These are phyloP conservation scores for Xenopus petersii DNA, from an alignment of 2,797 vertebrate species.

Conservation along the genomic window DNA sequence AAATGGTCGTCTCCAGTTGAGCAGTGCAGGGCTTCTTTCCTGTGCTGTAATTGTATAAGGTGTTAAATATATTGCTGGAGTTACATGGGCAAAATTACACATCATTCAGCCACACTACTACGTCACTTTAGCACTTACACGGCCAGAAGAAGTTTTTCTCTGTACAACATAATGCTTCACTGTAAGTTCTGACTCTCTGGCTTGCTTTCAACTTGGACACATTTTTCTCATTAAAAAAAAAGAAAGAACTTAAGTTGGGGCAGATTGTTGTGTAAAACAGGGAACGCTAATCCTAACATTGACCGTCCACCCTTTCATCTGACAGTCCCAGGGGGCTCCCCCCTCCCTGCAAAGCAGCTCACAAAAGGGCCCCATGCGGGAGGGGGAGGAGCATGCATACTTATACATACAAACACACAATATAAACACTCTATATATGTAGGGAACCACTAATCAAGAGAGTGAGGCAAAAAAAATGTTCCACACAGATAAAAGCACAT, in stretches of 20 bases:
- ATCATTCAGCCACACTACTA: not conserved
- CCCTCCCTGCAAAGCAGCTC: constrained; percentile 41
- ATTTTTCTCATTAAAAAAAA: constrained; percentile 46
- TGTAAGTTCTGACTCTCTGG: constrained; percentile 45
- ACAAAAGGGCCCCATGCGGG: constrained; percentile 38
- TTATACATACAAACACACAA: constrained; percentile 18
- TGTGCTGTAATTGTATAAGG: constrained; percentile 10
- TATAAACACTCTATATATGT: constrained; percentile 8
- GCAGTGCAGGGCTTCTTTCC: not conserved
- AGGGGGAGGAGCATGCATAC: constrained; percentile 37
- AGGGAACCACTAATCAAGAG: not conserved
- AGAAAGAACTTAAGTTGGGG: constrained; percentile 35
- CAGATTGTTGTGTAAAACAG: constrained; percentile 47
- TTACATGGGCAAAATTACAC: constrained; percentile 7
- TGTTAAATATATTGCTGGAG: constrained; percentile 18
- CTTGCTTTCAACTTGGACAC: constrained; percentile 42
- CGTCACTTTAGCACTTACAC: not conserved
- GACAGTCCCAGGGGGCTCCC: constrained; percentile 34
- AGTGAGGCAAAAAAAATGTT: not conserved
- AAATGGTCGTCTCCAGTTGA: no score
- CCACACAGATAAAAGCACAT: not conserved
- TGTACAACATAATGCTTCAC: constrained; percentile 41
- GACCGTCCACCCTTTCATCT: constrained; percentile 33
- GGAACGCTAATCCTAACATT: constrained; percentile 45
- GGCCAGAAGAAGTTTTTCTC: constrained; percentile 35